Conservation (phyloP, 2,113 vertebrate genomes). For the Serilophus lunatus region DNA sequence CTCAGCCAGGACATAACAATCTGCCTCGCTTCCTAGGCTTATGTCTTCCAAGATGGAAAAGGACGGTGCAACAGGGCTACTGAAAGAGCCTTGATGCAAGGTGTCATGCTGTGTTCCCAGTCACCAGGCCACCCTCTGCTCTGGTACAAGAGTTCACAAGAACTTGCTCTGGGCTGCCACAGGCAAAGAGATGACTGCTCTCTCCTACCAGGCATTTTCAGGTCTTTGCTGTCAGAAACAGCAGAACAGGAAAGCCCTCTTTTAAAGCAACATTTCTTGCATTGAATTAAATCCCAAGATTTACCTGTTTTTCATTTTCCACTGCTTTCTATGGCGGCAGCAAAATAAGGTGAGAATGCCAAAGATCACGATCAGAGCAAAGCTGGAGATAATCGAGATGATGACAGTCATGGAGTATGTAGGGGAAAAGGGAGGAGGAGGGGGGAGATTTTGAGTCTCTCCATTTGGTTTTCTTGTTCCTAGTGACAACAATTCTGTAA, state of each 20-base stretch:
- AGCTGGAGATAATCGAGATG: conserved; percentile 82
- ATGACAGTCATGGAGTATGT: conserved; percentile 91
- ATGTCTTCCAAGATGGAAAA: not conserved
- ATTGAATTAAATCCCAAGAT: not conserved
- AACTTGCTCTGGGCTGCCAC: not conserved
- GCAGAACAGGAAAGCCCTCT: not conserved
- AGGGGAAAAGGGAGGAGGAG: conserved; percentile 73
- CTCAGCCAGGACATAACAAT: not conserved
- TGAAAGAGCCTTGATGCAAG: not conserved
- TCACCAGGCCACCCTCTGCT: not conserved
- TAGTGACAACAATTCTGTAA: conserved; percentile 65
- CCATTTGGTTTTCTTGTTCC: conserved; percentile 71
- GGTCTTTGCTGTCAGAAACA: not conserved
- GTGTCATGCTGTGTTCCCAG: not conserved
- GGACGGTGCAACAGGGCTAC: not conserved
- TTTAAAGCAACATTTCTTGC: not conserved
- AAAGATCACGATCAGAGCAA: conserved; percentile 78
- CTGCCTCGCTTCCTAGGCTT: not conserved
- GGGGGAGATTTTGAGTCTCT: conserved; percentile 54
- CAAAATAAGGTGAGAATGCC: conserved; percentile 78
- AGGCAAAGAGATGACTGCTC: not conserved
- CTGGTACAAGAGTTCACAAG: not conserved
- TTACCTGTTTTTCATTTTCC: conserved; percentile 88
- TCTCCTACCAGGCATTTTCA: accelerated
- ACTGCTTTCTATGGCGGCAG: conserved; percentile 79